These are phyloP conservation scores for Lampris megalopsis DNA, from an alignment of 2,113 vertebrate species.

Conservation along the genomic window DNA sequence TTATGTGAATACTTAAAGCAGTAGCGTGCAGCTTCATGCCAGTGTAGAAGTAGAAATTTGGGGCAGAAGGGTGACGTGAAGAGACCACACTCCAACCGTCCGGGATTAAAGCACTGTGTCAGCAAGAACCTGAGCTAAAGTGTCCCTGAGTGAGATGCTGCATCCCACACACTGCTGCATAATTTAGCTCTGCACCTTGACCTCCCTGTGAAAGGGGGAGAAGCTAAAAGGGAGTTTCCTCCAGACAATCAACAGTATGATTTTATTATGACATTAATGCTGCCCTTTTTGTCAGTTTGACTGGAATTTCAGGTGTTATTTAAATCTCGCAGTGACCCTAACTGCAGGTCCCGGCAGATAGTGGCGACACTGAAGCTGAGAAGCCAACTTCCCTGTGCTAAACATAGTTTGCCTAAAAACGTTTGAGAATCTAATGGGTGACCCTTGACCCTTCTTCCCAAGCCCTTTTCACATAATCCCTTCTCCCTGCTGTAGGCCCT, in stretches of 20 bases:
- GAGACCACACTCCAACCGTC: too few species aligned
- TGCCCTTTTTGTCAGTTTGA: neutral
- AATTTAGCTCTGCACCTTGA: neutral
- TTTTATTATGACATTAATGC: neutral
- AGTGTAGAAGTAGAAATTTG: too few species aligned
- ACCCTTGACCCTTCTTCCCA: conserved; percentile 22
- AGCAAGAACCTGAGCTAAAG: too few species aligned
- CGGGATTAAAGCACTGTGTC: too few species aligned
- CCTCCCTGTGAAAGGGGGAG: conserved; percentile 16
- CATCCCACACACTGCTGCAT: conserved; percentile 21
- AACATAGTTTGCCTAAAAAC: conserved; percentile 46
- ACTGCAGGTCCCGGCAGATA: neutral
- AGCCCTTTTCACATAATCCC: conserved; percentile 58
- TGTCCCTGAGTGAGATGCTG: neutral
- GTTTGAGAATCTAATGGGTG: conserved; percentile 30
- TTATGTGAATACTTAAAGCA: conserved; percentile 28
- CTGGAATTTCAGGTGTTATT: neutral
- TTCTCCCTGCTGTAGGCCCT: conserved; percentile 40
- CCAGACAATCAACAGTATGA: conserved; percentile 17
- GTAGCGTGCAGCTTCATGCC: neutral
- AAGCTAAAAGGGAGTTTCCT: conserved; percentile 1
- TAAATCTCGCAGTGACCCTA: neutral
- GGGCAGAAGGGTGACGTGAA: too few species aligned
- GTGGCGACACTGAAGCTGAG: neutral
- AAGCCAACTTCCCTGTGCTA: conserved; percentile 18